Evolutionary conservation across 2,888 invertebrate genomes (phyloP).

Genomic region (Eumacrocentrus americanus): DNA sequence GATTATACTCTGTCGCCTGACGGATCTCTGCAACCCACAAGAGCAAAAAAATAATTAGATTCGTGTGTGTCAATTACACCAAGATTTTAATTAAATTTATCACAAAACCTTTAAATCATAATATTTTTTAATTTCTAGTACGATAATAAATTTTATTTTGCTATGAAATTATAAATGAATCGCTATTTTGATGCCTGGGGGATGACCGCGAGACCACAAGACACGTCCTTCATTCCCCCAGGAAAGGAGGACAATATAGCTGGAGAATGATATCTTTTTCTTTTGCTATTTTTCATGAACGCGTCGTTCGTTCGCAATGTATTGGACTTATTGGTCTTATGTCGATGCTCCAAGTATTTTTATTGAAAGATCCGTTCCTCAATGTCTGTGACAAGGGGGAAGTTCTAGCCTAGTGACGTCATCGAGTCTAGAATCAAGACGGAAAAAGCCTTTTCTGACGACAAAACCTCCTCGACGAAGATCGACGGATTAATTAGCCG

Average conservation of each 20-base stretch:
- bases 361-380: slow-evolving; percentile 36
- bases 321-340: slow-evolving; percentile 37
- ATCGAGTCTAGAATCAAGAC: too few species aligned
- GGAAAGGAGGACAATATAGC: slow-evolving; percentile 6
- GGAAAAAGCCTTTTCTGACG: too few species aligned
- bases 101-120: neutral
- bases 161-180: too few species aligned
- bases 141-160: neutral
- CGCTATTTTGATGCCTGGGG: too few species aligned
- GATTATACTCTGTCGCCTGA: neutral
- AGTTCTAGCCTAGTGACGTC: too few species aligned
- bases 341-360: slow-evolving; percentile 37
- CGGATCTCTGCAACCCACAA: neutral
- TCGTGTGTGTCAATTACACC: too few species aligned
- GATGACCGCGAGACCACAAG: neutral
- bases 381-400: too few species aligned
- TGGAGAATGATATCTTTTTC: neutral
- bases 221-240: neutral
- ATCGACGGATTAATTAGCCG: too few species aligned
- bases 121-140: too few species aligned
- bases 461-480: too few species aligned
- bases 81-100: neutral
- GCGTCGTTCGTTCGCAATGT: slow-evolving; percentile 5
- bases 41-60: neutral
- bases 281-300: slow-evolving; percentile 4